Conservation (phyloP, 2,888 invertebrate species). For the Leptinotarsa tumamoca region DNA sequence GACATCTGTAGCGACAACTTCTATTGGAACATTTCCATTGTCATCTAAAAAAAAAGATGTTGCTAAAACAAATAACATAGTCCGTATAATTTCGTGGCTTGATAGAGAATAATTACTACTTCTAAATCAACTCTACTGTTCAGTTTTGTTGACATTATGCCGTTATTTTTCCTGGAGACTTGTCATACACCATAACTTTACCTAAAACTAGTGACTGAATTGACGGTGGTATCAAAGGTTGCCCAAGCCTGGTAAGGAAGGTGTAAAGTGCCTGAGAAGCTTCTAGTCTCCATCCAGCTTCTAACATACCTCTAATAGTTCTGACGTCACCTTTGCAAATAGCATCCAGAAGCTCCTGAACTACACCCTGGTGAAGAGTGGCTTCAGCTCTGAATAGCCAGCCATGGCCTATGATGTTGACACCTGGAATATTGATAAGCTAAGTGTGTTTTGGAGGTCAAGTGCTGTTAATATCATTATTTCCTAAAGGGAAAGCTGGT, state of each 20-base stretch:
- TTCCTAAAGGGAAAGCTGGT: not conserved
- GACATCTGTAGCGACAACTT: constrained; percentile 67
- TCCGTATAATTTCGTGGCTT: too few relatives aligned
- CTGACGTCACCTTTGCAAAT: constrained; percentile 49
- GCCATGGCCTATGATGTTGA: constrained; percentile 54
- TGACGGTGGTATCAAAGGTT: constrained; percentile 65
- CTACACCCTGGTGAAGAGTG: constrained; percentile 50
- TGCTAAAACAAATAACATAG: too few relatives aligned
- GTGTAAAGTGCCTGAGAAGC: constrained; percentile 65
- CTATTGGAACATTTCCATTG: constrained; percentile 64
- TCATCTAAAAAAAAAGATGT: constrained; percentile 53
- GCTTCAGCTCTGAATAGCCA: constrained; percentile 61
- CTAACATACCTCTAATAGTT: constrained; percentile 53
- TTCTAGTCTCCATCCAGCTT: constrained; percentile 62
- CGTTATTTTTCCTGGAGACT: too few relatives aligned
- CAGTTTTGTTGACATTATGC: too few relatives aligned
- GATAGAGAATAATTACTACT: too few relatives aligned
- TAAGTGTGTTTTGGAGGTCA: not conserved
- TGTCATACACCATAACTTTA: constrained; percentile 45
- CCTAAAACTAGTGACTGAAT: constrained; percentile 68
- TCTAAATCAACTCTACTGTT: too few relatives aligned
- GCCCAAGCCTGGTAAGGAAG: constrained; percentile 63
- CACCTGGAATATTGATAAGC: constrained; percentile 50
- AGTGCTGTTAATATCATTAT: not conserved
- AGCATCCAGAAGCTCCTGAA: constrained; percentile 49